These are phyloP conservation scores for Silurus lanzhouensis DNA, from an alignment of 2,797 vertebrate genomes.

Conservation along the genomic window DNA sequence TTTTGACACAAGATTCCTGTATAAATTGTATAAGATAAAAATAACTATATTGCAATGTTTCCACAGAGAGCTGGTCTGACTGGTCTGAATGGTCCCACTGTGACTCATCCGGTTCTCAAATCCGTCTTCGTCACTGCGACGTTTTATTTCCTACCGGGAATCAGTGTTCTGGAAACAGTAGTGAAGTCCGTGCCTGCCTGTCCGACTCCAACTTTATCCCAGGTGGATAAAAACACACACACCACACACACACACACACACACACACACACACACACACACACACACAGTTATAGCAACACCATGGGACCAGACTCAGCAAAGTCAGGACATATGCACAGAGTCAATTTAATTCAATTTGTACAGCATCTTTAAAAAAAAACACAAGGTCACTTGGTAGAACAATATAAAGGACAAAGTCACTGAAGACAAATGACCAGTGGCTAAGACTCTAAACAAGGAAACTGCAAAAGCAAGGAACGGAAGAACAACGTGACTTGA, in stretches of 20 bases:
- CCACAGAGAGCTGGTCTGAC: constrained; percentile 91
- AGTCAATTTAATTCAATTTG: neutral
- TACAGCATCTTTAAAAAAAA: neutral
- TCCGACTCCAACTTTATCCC: constrained; percentile 90
- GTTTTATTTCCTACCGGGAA: constrained; percentile 88
- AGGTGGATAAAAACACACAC: constrained; percentile 73
- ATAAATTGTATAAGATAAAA: neutral
- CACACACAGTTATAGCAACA: neutral
- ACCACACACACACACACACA: constrained; percentile 5
- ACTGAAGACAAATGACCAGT: neutral
- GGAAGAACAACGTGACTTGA: neutral
- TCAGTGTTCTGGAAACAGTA: constrained; percentile 90
- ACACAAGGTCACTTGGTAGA: neutral
- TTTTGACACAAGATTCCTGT: neutral
- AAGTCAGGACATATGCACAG: neutral
- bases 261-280: neutral
- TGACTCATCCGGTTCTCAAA: constrained; percentile 79
- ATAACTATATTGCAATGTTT: neutral
- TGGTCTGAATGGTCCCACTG: constrained; percentile 94
- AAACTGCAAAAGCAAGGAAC: neutral
- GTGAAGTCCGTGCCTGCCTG: constrained; percentile 81
- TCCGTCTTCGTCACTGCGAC: constrained; percentile 85
- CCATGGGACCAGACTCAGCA: constrained; percentile 7
- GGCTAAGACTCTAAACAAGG: neutral
- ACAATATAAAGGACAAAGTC: neutral